A percentile compares a stretch with the other conserved stretches of the same genome.
Evolutionary conservation across 1,140 invertebrate genomes (phyloP).

Genomic region (Solenopsis fugax): DNA sequence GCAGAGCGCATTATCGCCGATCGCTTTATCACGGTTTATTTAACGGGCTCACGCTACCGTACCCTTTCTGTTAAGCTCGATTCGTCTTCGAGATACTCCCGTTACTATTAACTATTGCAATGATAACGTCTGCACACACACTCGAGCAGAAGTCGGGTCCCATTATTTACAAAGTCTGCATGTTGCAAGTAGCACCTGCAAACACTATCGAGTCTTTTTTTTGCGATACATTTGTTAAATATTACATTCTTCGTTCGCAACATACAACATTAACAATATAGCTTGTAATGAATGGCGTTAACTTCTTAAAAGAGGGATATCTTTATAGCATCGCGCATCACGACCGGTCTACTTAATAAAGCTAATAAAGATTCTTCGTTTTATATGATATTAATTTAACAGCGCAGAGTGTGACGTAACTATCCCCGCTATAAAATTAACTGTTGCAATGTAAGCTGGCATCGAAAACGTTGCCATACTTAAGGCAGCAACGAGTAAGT

Average conservation of each 20-base stretch:
- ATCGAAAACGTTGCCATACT: background rate
- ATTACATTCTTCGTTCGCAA: background rate
- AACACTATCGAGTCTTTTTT: background rate
- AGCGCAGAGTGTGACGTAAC: background rate
- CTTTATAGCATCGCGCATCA: background rate
- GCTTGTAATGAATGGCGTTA: background rate
- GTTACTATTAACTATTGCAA: background rate
- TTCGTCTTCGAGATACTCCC: background rate
- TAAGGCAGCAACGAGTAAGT: background rate
- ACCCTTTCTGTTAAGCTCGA: constrained; percentile 2
- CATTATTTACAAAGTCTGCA: background rate
- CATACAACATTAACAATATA: background rate
- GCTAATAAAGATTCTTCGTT: background rate
- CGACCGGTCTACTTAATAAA: background rate
- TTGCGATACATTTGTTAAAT: background rate
- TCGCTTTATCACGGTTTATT: constrained; percentile 45
- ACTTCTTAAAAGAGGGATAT: background rate
- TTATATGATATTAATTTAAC: constrained; percentile 1
- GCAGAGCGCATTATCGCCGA: constrained; percentile 19
- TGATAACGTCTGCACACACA: background rate
- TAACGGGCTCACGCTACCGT: background rate
- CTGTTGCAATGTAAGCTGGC: background rate
- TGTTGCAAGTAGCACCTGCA: background rate
- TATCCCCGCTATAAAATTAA: background rate
- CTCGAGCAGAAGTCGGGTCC: background rate